Conservation (phyloP, 2,113 vertebrate species). For the Salminus brasiliensis region DNA sequence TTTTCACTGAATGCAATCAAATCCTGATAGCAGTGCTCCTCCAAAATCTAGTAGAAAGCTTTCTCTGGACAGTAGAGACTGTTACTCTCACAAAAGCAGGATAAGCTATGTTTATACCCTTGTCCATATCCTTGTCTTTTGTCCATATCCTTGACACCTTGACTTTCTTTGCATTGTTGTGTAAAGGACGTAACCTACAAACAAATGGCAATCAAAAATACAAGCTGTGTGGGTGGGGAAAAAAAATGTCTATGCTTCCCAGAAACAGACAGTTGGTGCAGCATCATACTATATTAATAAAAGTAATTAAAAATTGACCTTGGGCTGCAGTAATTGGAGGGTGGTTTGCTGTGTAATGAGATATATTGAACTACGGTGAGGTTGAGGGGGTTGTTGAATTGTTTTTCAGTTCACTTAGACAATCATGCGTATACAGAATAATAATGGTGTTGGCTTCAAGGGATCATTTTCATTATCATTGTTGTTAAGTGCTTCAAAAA, state of each 20-base stretch:
- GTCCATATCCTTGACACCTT: no score
- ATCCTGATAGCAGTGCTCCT: no score
- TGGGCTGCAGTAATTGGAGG: constrained; percentile 24
- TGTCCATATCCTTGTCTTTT: no score
- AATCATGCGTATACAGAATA: constrained; percentile 26
- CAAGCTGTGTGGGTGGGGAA: constrained; percentile 7
- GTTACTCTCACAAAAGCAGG: no score
- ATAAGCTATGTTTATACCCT: no score
- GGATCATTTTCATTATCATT: constrained; percentile 9
- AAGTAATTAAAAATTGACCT: constrained; percentile 29
- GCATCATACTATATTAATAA: constrained; percentile 21
- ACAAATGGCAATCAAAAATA: neutral
- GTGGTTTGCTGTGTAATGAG: constrained; percentile 41
- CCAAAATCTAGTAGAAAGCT: no score
- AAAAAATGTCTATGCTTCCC: neutral
- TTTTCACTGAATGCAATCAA: no score
- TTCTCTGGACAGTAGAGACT: no score
- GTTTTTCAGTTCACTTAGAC: neutral
- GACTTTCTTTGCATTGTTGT: neutral
- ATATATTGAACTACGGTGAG: constrained; percentile 30
- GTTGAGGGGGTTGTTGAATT: constrained; percentile 40
- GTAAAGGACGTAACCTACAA: neutral
- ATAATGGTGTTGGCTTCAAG: constrained; percentile 27
- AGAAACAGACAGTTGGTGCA: constrained; percentile 2
- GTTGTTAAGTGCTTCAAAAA: constrained; percentile 4